These are phyloP conservation scores for Castor canadensis DNA, from an alignment of 2,113 vertebrate species.

Conservation along the genomic window DNA sequence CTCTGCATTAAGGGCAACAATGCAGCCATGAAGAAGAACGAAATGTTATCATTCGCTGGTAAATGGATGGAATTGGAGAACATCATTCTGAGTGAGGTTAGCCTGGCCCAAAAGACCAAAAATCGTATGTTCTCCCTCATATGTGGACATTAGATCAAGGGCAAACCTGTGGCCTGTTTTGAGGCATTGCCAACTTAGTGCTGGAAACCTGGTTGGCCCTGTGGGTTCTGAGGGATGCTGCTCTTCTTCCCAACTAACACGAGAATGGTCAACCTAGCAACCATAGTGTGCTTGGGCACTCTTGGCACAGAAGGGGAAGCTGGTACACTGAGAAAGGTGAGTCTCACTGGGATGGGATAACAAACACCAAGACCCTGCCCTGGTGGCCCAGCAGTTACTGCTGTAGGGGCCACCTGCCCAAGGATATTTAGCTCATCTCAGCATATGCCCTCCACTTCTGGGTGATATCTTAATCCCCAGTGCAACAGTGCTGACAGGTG, in stretches of 20 bases:
- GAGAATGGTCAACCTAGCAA: no score
- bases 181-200: background rate
- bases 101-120: no score
- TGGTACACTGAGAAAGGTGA: background rate
- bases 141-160: no score
- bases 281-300: background rate
- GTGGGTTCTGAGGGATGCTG: background rate
- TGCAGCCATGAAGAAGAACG: no score
- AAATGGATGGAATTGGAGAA: no score
- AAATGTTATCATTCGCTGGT: no score
- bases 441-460: accelerated
- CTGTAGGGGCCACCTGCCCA: accelerated
- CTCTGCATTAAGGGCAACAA: no score
- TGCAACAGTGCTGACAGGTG: background rate
- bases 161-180: no score
- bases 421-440: accelerated
- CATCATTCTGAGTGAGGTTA: no score
- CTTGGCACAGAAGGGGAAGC: background rate
- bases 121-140: no score
- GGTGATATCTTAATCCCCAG: no score
- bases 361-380: background rate
- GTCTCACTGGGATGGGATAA: accelerated
- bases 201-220: background rate
- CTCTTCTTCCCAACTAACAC: no score
- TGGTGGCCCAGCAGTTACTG: background rate